Evolutionary conservation across 2,888 invertebrate species (phyloP).

Genomic region (Neria commutata): DNA sequence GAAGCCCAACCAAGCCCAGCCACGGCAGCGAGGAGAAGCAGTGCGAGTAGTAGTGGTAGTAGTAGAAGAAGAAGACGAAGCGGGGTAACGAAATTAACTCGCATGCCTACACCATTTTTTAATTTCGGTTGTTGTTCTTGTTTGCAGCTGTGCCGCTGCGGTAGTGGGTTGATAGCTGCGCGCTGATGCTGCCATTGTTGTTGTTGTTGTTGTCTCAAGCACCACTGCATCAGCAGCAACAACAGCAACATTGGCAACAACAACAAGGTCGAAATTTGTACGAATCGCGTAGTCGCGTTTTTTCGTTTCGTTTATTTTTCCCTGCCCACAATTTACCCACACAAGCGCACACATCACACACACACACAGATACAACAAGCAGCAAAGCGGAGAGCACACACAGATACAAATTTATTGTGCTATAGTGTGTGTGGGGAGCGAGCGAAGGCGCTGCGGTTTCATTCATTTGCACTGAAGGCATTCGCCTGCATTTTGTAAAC

Average conservation of each 20-base stretch:
- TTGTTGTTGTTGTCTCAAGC: not conserved
- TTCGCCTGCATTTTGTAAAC: constrained; percentile 56
- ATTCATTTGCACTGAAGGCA: constrained; percentile 53
- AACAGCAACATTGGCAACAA: constrained; percentile 28
- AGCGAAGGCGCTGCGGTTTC: constrained; percentile 47
- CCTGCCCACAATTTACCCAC: constrained; percentile 59
- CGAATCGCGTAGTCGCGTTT: constrained; percentile 61
- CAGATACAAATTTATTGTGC: too few relatives aligned
- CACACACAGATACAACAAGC: not conserved
- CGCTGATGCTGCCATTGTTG: not conserved
- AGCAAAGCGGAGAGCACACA: not conserved
- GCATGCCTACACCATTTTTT: constrained; percentile 17
- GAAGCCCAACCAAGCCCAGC: not conserved
- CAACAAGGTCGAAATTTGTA: constrained; percentile 47
- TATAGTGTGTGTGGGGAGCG: constrained; percentile 19
- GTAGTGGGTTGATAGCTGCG: constrained; percentile 24
- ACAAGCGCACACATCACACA: constrained; percentile 20
- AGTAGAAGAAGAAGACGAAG: not conserved
- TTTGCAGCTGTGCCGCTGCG: not conserved
- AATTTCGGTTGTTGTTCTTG: constrained; percentile 2
- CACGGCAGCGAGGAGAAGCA: constrained; percentile 1
- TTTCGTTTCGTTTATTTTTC: constrained; percentile 56
- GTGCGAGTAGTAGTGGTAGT: too few relatives aligned
- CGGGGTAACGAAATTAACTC: not conserved
- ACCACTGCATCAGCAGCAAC: constrained; percentile 13